Evolutionary conservation across 2,797 vertebrate genomes (phyloP), one percentile per base, ranked within the genome.

Genomic region (Helicolenus hilgendorfi): DNA sequence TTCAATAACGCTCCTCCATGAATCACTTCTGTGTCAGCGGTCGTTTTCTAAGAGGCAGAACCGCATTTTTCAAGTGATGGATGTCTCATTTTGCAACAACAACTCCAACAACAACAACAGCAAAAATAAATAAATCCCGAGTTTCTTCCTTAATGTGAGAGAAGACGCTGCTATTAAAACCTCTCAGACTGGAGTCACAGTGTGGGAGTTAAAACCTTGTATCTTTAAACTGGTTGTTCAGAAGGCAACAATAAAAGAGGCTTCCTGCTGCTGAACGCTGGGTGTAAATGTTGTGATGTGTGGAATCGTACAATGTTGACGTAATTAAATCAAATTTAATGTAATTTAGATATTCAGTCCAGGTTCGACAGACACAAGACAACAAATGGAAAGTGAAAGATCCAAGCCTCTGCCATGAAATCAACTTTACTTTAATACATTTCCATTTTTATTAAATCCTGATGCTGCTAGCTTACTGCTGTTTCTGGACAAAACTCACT

Each of bases 11-110:
- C 45, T 67, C 29, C 81, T 82, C 74, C 67, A 82, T 86, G 83
- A 86, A 86, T 89, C 85, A 88, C 63, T 31, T 45, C 10, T 38
- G 24, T 83, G 81, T 84, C 85, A 74, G 58, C n/a, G 2, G 70
- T 20, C 2, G 27, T 83, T 86, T 67, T 77, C 31, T 29, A 71
- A 75, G 31, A 77, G 53, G 68, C 41, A 81, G 41, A 63, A 55
- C 31, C 2, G 35, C 36, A 60, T 84, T 72, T 81, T 75, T 63
- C 65, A 35, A 26, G 41, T 88, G 62, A 92, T 77, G 62, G 75
- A 82, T 77, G 78, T 75, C 45, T 88, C 55, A 72, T 86, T 77
- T 69, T 69, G 22, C 15, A 76, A 29, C 62, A 73, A 53, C 62
- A 31, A 18, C 64, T 67, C 36, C 22, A 55, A 55, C 53, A 55